Percentiles rank a stretch among this genome's conserved stretches.
Evolutionary conservation across 2,113 vertebrate species (phyloP).

Genomic region (Muntiacus muntjak): DNA sequence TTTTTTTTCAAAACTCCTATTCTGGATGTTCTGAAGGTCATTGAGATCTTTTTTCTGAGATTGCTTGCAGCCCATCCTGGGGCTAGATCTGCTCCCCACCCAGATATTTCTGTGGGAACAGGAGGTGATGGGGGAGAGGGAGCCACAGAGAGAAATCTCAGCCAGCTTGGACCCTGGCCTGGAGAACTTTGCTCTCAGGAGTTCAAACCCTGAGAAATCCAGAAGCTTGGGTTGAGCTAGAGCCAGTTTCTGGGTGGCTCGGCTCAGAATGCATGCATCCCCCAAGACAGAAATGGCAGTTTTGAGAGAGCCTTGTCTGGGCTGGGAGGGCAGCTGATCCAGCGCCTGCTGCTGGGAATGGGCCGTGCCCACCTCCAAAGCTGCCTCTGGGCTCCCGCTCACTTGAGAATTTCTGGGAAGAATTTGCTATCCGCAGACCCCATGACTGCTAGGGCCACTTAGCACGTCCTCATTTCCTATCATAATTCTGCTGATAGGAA

Average conservation of each 20-base stretch:
- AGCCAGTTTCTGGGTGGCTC: not conserved
- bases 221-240: not conserved
- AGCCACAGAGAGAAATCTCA: accelerated
- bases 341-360: accelerated
- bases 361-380: not conserved
- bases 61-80: not conserved
- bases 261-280: not conserved
- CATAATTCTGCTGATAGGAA: constrained; percentile 6
- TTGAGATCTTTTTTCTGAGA: not conserved
- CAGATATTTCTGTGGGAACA: not conserved
- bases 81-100: not conserved
- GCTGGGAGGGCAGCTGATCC: not conserved
- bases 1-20: not conserved
- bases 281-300: not conserved
- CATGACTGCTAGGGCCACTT: not conserved
- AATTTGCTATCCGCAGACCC: not conserved
- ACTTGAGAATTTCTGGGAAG: not conserved
- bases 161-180: not conserved
- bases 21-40: not conserved
- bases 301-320: not conserved
- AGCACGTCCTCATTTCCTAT: not conserved
- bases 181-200: not conserved
- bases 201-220: not conserved
- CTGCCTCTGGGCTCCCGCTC: not conserved
- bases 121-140: not conserved